These are phyloP conservation scores for Sesamia inferens DNA, from an alignment of 2,888 invertebrate species.

Conservation along the genomic window DNA sequence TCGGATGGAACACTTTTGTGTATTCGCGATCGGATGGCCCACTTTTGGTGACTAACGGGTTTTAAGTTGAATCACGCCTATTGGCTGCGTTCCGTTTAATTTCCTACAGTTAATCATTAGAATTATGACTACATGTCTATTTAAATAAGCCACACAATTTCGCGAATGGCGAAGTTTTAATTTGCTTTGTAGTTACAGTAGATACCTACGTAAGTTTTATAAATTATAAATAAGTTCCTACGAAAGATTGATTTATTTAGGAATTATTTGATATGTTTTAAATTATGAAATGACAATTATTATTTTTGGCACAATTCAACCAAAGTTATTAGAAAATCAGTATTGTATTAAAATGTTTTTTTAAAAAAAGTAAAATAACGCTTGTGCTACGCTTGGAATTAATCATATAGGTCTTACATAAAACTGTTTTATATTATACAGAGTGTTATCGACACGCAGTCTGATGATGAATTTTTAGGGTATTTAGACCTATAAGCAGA, in stretches of 20 bases:
- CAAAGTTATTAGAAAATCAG: slow-evolving; percentile 60
- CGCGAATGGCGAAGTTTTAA: slow-evolving; percentile 2
- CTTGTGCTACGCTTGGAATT: slow-evolving; percentile 20
- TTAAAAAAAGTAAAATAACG: not conserved
- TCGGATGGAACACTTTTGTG: slow-evolving; percentile 50
- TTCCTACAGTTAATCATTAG: slow-evolving; percentile 49
- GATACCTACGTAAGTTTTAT: slow-evolving; percentile 34
- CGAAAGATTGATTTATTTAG: slow-evolving; percentile 48
- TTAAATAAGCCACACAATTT: slow-evolving; percentile 27
- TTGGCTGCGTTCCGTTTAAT: slow-evolving; percentile 40
- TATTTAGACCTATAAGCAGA: not conserved
- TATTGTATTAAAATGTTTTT: slow-evolving; percentile 33
- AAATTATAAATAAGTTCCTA: slow-evolving; percentile 59
- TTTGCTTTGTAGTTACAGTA: slow-evolving; percentile 12
- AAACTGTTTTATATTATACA: not conserved
- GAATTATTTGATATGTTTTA: slow-evolving; percentile 31
- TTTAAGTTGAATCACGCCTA: slow-evolving; percentile 70
- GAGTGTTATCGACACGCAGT: not conserved
- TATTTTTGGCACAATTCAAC: slow-evolving; percentile 55
- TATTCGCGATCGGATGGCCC: slow-evolving; percentile 53
- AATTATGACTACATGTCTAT: slow-evolving; percentile 51
- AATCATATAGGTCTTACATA: not conserved
- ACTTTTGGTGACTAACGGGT: slow-evolving; percentile 77
- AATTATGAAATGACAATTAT: slow-evolving; percentile 40
- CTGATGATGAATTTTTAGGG: not conserved